Evolutionary conservation across 1,140 invertebrate species (phyloP).

Genomic region (Bombus waltoni): DNA sequence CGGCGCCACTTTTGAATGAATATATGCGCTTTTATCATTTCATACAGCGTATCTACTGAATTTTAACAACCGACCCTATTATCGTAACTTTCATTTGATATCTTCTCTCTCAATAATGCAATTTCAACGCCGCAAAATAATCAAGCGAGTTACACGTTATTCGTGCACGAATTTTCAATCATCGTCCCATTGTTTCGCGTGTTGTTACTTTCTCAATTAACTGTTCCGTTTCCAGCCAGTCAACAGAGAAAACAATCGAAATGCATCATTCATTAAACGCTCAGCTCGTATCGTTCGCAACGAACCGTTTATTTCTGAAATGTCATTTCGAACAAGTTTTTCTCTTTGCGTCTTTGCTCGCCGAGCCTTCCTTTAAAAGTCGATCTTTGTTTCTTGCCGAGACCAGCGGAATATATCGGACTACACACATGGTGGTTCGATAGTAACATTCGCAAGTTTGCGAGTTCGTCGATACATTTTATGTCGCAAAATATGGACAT

Average conservation of each 20-base stretch:
- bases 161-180: slow-evolving; percentile 25
- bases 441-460: neutral
- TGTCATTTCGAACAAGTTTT: slow-evolving; percentile 10
- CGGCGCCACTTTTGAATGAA: neutral
- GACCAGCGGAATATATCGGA: neutral
- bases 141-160: slow-evolving; percentile 33
- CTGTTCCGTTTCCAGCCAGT: slow-evolving; percentile 16
- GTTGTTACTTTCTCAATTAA: slow-evolving; percentile 38
- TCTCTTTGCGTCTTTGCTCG: neutral
- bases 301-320: slow-evolving; percentile 17
- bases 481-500: too few species aligned
- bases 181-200: slow-evolving; percentile 10
- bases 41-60: neutral
- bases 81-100: neutral
- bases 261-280: slow-evolving; percentile 27
- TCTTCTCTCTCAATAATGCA: neutral
- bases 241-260: slow-evolving; percentile 10
- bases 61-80: neutral
- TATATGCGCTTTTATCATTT: neutral
- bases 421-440: neutral
- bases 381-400: neutral
- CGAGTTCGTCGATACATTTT: neutral
- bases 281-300: neutral
- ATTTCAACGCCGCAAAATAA: slow-evolving; percentile 22
- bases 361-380: neutral